Evolutionary conservation across 2,888 invertebrate species (phyloP).

Genomic region (Ryuthela nishihirai): DNA sequence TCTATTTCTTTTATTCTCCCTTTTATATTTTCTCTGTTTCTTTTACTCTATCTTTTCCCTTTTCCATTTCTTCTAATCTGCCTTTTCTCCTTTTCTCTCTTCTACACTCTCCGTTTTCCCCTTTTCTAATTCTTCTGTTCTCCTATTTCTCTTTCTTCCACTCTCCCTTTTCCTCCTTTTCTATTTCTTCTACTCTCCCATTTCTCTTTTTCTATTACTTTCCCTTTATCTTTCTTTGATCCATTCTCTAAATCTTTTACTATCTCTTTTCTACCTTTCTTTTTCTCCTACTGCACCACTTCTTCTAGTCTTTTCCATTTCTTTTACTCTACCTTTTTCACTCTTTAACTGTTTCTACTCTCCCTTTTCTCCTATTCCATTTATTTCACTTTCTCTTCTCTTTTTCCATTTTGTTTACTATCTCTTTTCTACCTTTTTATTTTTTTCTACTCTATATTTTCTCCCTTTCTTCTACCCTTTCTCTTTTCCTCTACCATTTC

Average conservation of each 20-base stretch:
- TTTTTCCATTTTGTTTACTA: background rate
- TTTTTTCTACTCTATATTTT: constrained; percentile 3
- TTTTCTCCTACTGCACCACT: background rate
- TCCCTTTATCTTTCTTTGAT: background rate
- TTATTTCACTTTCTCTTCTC: background rate
- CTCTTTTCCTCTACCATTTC: background rate
- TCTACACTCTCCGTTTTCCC: constrained; percentile 15
- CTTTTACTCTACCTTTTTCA: background rate
- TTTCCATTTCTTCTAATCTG: constrained; percentile 73
- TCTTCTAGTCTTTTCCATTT: background rate
- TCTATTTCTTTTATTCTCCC: constrained; percentile 13
- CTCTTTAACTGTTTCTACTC: background rate
- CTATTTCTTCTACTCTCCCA: background rate
- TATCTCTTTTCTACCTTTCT: background rate
- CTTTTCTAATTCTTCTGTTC: constrained; percentile 37
- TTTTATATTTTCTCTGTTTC: constrained; percentile 5
- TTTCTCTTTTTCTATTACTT: background rate
- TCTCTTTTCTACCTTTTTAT: background rate
- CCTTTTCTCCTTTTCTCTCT: constrained; percentile 42
- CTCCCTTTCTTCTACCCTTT: constrained; percentile 9
- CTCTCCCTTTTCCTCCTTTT: constrained; percentile 46
- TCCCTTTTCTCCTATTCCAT: background rate
- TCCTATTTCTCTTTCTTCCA: constrained; percentile 50
- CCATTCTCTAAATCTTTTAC: background rate
- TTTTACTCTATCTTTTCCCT: constrained; percentile 63